Evolutionary conservation across 1,140 invertebrate genomes (phyloP).

Genomic region (Tenebrio molitor): DNA sequence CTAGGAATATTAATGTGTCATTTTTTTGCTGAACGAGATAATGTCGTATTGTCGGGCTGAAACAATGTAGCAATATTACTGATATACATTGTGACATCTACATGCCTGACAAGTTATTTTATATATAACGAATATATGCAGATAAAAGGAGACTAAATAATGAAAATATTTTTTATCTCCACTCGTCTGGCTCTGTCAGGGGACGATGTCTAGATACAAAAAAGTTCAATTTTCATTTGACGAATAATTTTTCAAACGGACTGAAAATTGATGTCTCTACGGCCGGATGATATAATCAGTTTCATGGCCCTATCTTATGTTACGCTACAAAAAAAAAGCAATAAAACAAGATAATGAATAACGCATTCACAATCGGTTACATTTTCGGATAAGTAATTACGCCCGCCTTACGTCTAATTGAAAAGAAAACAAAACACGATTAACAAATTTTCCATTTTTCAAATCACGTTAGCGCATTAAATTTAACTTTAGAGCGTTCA

Average conservation of each 20-base stretch:
- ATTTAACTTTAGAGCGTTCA: too few relatives aligned
- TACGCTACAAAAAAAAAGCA: too few relatives aligned
- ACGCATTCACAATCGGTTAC: too few relatives aligned
- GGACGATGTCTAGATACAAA: conserved; percentile 17
- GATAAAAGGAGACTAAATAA: conserved; percentile 44
- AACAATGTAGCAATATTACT: conserved; percentile 52
- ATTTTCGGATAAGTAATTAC: too few relatives aligned
- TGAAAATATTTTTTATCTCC: conserved; percentile 44
- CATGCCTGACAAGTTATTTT: conserved; percentile 46
- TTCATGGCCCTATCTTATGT: too few relatives aligned
- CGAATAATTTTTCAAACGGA: conserved; percentile 37
- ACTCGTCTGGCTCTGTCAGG: conserved; percentile 20
- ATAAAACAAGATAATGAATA: too few relatives aligned
- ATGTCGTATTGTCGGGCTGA: conserved; percentile 53
- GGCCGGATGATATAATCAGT: too few relatives aligned
- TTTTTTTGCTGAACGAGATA: conserved; percentile 52
- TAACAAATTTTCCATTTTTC: too few relatives aligned
- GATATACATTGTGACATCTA: conserved; percentile 47
- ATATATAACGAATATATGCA: conserved; percentile 38
- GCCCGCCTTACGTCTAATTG: too few relatives aligned
- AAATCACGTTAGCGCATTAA: too few relatives aligned
- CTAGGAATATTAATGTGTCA: conserved; percentile 58
- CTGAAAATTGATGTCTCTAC: background rate
- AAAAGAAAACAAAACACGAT: too few relatives aligned
- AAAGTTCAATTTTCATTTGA: conserved; percentile 31